These are phyloP conservation scores for Cephus pulcher DNA, from an alignment of 2,888 invertebrate species.

Conservation along the genomic window DNA sequence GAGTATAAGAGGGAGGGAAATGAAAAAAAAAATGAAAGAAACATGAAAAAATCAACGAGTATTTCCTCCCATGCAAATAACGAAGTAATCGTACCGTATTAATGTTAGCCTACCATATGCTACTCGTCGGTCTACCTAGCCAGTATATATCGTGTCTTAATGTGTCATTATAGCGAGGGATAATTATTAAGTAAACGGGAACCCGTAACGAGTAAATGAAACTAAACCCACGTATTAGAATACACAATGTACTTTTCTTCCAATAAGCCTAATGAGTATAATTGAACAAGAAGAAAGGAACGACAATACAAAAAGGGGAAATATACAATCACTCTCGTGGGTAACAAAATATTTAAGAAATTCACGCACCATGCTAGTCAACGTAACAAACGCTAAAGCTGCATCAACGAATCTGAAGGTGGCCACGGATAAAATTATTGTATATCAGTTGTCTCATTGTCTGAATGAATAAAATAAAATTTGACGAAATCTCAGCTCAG, in stretches of 20 bases:
- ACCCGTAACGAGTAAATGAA: constrained; percentile 39
- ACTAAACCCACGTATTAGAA: constrained; percentile 33
- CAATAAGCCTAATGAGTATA: constrained; percentile 57
- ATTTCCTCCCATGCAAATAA: background rate
- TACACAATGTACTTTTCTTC: constrained; percentile 43
- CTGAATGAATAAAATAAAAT: background rate
- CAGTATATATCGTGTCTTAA: background rate
- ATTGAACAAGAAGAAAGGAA: constrained; percentile 25
- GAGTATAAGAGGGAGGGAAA: background rate
- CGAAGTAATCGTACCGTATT: background rate
- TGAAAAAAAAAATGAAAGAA: background rate
- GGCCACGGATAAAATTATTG: background rate
- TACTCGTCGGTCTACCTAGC: background rate
- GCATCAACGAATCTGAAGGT: background rate
- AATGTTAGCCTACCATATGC: background rate
- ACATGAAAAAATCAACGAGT: background rate
- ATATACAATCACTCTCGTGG: background rate
- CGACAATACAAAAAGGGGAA: background rate
- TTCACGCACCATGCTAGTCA: background rate
- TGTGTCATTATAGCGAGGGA: constrained; percentile 16
- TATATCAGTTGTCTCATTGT: background rate
- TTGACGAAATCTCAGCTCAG: background rate
- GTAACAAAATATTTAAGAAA: background rate
- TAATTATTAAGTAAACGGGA: constrained; percentile 31
- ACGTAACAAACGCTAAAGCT: background rate